These are phyloP conservation scores for Pipistrellus kuhlii DNA, from an alignment of 2,797 vertebrate species.

Conservation along the genomic window DNA sequence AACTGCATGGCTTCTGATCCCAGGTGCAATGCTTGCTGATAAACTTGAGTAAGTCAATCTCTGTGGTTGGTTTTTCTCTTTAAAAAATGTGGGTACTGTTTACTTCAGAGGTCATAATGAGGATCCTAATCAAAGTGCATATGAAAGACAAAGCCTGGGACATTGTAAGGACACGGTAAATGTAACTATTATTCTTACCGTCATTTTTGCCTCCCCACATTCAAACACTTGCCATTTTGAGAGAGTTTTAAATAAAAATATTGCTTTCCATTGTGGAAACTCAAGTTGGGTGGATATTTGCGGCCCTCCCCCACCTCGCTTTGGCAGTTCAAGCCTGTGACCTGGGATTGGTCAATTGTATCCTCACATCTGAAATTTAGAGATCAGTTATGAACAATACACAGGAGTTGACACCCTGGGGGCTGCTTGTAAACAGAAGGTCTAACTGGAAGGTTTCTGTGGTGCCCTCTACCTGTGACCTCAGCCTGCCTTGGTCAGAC, in stretches of 20 bases:
- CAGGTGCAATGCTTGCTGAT: background rate
- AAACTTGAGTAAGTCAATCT: background rate
- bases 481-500: background rate
- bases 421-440: background rate
- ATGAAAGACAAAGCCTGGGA: background rate
- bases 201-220: background rate
- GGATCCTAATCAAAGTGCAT: background rate
- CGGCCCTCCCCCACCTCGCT: fast-evolving
- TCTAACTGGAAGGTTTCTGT: background rate
- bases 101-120: background rate
- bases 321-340: background rate
- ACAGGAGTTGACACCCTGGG: background rate
- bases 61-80: background rate
- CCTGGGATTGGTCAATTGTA: background rate
- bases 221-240: background rate
- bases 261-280: background rate
- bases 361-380: background rate
- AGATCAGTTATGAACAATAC: background rate
- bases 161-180: background rate
- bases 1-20: background rate
- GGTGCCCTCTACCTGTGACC: background rate
- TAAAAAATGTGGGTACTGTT: background rate
- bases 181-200: background rate
- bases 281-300: background rate
- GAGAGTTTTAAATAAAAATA: background rate